phyloP scores from a whole-genome alignment of 2,888 invertebrate species.

The Panzeria rudis region DNA sequence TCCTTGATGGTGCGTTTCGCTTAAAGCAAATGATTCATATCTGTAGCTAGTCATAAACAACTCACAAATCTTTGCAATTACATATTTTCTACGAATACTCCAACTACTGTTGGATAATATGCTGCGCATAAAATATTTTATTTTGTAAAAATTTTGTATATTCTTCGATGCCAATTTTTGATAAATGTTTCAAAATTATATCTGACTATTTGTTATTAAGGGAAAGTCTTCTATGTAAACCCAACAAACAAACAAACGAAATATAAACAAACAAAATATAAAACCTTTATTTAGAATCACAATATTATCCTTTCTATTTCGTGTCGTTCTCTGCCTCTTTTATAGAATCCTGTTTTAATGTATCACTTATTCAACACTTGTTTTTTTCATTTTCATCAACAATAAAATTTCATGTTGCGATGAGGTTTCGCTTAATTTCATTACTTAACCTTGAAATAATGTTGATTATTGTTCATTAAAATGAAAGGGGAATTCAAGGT shows the following conservation, averaged over 20 bases:
- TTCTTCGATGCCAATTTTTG: neutral
- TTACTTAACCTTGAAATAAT: conserved; percentile 60
- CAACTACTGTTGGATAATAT: conserved; percentile 7
- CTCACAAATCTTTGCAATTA: conserved; percentile 5
- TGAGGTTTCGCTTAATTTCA: conserved; percentile 37
- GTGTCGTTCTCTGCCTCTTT: too few species aligned
- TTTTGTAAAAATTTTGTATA: neutral
- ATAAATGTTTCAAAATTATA: neutral
- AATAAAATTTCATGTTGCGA: conserved; percentile 31
- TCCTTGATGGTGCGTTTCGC: conserved; percentile 32
- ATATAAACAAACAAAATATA: neutral
- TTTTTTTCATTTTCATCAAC: conserved; percentile 9
- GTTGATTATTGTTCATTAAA: conserved; percentile 48
- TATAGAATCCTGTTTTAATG: neutral
- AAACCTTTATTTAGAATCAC: neutral
- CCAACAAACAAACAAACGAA: too few species aligned
- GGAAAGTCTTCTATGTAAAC: neutral
- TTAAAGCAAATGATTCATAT: conserved; percentile 15
- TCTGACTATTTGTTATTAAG: neutral
- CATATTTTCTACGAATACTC: neutral
- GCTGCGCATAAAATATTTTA: conserved; percentile 19
- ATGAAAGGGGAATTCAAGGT: conserved; percentile 60
- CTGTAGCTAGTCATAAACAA: conserved; percentile 30
- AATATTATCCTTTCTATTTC: conserved; percentile 5
- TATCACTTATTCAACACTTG: conserved; percentile 8